Base-by-base conservation (phyloP, 2,113 vertebrate species). In the Cololabis saira region DNA sequence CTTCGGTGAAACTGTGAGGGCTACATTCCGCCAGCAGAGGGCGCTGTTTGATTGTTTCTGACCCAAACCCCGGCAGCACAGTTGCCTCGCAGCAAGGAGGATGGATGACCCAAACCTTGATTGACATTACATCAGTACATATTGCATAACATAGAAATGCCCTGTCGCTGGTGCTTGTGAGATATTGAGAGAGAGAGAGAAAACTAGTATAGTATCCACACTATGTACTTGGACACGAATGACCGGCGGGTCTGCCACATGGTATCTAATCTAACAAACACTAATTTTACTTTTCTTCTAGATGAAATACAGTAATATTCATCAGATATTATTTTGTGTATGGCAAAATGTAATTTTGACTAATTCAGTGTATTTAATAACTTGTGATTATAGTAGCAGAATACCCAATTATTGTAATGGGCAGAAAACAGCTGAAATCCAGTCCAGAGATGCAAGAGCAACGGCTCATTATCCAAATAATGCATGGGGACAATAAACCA, bases 1-100 rank as follows among this genome's bases (percentile, higher is more conserved):
- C 6, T 9, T 4, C 10, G 33, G 6, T 3, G 6, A 58, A 58
- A 44, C 5, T 55, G 27, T 70, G 48, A 27, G 2, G 15, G 53
- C 5, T 2, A 1, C 11, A 10, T 18, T 61, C 67, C n/a, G 63
- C 86, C 89, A 87, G 52, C 37, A 76, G 86, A 58, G 60, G 87
- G 85, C 76, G 42, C 59, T 64, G 16, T 6, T 54, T 24, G 13
- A 18, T 56, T 37, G 33, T 40, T 45, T 62, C 64, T 63, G 52
- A 14, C 12, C 2, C 14, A 62, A 63, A 76, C 51, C 56, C 43
- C 61, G 65, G n/a, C n/a, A n/a, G n/a, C n/a, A n/a, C n/a, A n/a
- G n/a, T n/a, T n/a, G n/a, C n/a, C n/a, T n/a, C n/a, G n/a, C n/a
- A n/a, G n/a, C n/a, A n/a, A n/a, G n/a, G n/a, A n/a, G n/a, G n/a